Evolutionary conservation across 2,113 vertebrate species (phyloP).

Genomic region (Channa maculata): DNA sequence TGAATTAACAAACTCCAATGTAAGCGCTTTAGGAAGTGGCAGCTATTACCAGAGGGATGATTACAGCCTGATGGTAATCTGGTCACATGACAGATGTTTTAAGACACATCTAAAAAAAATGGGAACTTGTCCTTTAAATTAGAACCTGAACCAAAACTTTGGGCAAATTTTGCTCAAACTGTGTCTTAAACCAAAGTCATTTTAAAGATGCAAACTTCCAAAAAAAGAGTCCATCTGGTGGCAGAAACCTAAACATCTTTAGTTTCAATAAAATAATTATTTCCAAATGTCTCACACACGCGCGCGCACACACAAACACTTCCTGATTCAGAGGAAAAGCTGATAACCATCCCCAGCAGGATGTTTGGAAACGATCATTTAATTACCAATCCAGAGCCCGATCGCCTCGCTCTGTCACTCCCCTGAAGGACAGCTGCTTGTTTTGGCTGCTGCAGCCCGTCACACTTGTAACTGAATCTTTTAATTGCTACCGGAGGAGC

Average conservation of each 20-base stretch:
- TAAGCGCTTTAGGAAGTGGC: too few species aligned
- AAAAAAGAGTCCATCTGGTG: too few species aligned
- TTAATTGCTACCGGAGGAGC: slow-evolving; percentile 42
- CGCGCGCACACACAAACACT: too few species aligned
- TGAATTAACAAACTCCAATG: too few species aligned
- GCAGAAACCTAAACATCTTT: neutral
- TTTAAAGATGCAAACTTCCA: neutral
- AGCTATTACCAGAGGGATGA: too few species aligned
- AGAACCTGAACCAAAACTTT: too few species aligned
- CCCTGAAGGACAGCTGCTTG: slow-evolving; percentile 28
- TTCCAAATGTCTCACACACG: slow-evolving; percentile 10
- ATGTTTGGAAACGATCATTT: slow-evolving; percentile 51
- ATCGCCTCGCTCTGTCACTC: neutral
- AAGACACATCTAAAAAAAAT: too few species aligned
- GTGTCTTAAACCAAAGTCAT: neutral
- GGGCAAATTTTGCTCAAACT: too few species aligned
- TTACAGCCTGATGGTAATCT: too few species aligned
- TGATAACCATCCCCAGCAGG: slow-evolving; percentile 27
- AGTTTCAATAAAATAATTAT: neutral
- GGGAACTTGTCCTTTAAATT: too few species aligned
- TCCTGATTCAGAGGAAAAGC: slow-evolving; percentile 21
- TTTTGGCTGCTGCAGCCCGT: slow-evolving; percentile 13
- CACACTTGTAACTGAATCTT: neutral
- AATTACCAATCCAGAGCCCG: slow-evolving; percentile 26
- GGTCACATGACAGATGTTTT: too few species aligned